These are phyloP conservation scores for Serripes groenlandicus DNA, from an alignment of 2,888 invertebrate species.

Conservation along the genomic window DNA sequence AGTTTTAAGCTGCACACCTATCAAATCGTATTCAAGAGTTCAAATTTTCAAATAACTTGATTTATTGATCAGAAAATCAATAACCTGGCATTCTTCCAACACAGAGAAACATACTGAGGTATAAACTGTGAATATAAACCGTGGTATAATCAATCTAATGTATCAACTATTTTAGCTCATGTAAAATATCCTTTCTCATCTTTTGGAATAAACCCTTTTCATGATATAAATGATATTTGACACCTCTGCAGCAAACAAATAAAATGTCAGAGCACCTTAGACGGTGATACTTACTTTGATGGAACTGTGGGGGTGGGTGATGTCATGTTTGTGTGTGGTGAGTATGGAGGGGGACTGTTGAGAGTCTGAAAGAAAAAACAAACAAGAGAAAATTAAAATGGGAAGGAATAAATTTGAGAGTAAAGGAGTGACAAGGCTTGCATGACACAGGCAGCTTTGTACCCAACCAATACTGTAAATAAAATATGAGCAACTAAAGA, in stretches of 20 bases:
- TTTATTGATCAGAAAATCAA: slow-evolving; percentile 52
- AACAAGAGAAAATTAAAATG: neutral
- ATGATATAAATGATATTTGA: no score
- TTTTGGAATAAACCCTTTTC: no score
- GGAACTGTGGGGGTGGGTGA: slow-evolving; percentile 82
- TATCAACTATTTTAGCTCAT: no score
- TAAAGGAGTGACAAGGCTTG: neutral
- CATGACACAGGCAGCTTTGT: neutral
- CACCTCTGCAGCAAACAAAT: no score
- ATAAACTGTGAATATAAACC: no score
- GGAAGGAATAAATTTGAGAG: neutral
- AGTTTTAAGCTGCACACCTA: no score
- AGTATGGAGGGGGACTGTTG: slow-evolving; percentile 82
- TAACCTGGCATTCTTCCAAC: slow-evolving; percentile 48
- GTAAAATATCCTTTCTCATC: no score
- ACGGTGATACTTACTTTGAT: slow-evolving; percentile 81
- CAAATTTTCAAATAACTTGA: no score
- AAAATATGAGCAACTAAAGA: slow-evolving; percentile 13
- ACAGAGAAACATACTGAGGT: no score
- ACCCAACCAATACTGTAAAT: neutral
- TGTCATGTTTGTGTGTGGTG: slow-evolving; percentile 78
- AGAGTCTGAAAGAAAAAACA: slow-evolving; percentile 69
- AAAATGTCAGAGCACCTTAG: no score
- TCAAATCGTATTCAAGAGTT: no score
- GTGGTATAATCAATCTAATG: no score